Conservation (phyloP, 2,113 vertebrate species). For the Onychorhynchus coronatus region DNA sequence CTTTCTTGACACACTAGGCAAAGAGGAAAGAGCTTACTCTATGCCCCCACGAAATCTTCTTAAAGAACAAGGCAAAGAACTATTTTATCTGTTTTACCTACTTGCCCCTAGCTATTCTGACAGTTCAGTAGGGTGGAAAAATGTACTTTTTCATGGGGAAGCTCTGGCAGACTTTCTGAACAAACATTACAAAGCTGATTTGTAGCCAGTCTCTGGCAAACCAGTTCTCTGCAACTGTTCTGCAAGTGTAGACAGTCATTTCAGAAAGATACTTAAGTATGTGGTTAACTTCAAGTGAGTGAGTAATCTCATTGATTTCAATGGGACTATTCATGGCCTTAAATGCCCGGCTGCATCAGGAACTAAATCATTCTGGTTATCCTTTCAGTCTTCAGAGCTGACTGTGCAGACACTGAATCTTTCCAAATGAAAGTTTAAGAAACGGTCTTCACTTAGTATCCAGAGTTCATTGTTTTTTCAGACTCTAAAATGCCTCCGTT, state of each 20-base stretch:
- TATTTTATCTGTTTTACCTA: not conserved
- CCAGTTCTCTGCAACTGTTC: not conserved
- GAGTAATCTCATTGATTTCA: constrained; percentile 12
- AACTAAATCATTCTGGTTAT: constrained; percentile 2
- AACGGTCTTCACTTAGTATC: not conserved
- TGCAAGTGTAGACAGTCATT: not conserved
- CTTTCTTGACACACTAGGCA: not conserved
- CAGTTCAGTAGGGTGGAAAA: not conserved
- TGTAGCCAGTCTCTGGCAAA: not conserved
- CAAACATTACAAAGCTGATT: not conserved
- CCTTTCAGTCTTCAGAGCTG: not conserved
- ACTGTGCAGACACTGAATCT: not conserved
- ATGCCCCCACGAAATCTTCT: not conserved
- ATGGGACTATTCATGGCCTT: constrained; percentile 6
- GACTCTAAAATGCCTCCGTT: not conserved
- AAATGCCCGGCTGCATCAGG: constrained; percentile 4
- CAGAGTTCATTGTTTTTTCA: not conserved
- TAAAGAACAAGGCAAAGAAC: not conserved
- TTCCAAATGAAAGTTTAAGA: not conserved
- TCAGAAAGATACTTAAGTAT: not conserved
- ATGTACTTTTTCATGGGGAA: not conserved
- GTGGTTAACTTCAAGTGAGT: constrained; percentile 13
- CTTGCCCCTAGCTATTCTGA: not conserved
- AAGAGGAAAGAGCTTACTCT: not conserved
- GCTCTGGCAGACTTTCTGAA: not conserved